Evolutionary conservation across 2,888 invertebrate species (phyloP), one percentile per base, ranked within the genome.

Genomic region (Sesia apiformis): DNA sequence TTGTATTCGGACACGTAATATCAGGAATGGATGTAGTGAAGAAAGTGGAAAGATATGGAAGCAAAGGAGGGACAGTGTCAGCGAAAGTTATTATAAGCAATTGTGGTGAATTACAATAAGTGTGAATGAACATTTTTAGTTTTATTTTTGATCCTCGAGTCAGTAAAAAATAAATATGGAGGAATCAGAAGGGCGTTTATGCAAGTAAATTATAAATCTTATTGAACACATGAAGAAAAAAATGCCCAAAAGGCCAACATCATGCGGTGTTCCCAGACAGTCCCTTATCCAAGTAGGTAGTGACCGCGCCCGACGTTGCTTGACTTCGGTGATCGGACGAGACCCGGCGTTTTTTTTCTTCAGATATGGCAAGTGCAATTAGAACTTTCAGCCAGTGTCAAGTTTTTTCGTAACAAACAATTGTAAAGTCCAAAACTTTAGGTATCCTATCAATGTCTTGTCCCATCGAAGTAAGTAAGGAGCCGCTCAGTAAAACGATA

Each of bases 1-100:
- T 99, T 5, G 99, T 98, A 0, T 99, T 99, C 86, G 99, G 99
- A 0, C 95, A 97, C 79, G 97, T 99, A 38, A 94, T 97, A 56
- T 96, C 96, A 62, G 98, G 98, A 1, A 91, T 98, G 73, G 97
- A 98, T 77, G 95, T 98, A 1, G 90, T 98, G 0, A 94, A 96
- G 76, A 96, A 97, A 82, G 95, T 98, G 87, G 98, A 98, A 91
- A 93, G 93, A 66, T 95, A 93, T 75, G 97, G 97, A 8, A 92
- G 93, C 51, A 97, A 96, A 80, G 86, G 93, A 4, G 97, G 97
- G 4, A 91, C 93, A 3, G 93, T 96, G 0, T 91, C 93, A 0
- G 94, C 95, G 67, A 96, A 95, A 90, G 92, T 97, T 55, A 90
- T 91, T 4, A 95, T 97, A 67, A 92, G 93, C 65, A 93, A 95